Conservation (phyloP, 1,140 invertebrate genomes). For the Conopomorpha cramerella region DNA sequence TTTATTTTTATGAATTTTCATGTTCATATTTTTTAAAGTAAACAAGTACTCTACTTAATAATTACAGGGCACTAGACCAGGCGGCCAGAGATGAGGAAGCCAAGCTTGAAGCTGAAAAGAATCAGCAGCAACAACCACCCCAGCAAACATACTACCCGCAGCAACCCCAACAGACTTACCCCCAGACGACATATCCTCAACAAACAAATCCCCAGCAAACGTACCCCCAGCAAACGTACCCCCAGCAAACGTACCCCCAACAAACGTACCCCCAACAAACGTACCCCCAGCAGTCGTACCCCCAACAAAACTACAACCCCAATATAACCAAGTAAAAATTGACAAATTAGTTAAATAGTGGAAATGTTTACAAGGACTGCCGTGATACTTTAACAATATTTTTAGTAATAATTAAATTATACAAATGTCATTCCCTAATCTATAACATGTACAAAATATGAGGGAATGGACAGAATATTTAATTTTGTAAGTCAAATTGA, state of each 20-base stretch:
- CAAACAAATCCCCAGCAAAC: conserved; percentile 1
- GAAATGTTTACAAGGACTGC: too few relatives aligned
- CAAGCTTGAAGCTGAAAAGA: conserved; percentile 27
- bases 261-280: conserved; percentile 2
- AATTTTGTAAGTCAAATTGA: too few relatives aligned
- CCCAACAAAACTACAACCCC: background rate
- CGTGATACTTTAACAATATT: too few relatives aligned
- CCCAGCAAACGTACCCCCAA: conserved; percentile 1
- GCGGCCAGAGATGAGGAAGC: conserved; percentile 40
- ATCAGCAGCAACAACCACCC: conserved; percentile 13
- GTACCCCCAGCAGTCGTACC: background rate
- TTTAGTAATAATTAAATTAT: too few relatives aligned
- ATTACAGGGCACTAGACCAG: conserved; percentile 40
- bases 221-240: conserved; percentile 1
- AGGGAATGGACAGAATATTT: too few relatives aligned
- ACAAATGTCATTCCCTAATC: too few relatives aligned
- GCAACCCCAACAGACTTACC: conserved; percentile 6
- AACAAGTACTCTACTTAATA: too few relatives aligned
- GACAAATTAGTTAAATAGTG: too few relatives aligned
- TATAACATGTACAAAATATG: too few relatives aligned
- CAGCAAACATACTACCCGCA: conserved; percentile 4
- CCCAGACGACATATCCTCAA: conserved; percentile 7
- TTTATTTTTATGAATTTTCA: too few relatives aligned
- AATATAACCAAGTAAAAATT: too few relatives aligned
- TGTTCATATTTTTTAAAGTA: too few relatives aligned